Evolutionary conservation across 2,797 vertebrate species (phyloP).

Genomic region (Sorex maritimensis): DNA sequence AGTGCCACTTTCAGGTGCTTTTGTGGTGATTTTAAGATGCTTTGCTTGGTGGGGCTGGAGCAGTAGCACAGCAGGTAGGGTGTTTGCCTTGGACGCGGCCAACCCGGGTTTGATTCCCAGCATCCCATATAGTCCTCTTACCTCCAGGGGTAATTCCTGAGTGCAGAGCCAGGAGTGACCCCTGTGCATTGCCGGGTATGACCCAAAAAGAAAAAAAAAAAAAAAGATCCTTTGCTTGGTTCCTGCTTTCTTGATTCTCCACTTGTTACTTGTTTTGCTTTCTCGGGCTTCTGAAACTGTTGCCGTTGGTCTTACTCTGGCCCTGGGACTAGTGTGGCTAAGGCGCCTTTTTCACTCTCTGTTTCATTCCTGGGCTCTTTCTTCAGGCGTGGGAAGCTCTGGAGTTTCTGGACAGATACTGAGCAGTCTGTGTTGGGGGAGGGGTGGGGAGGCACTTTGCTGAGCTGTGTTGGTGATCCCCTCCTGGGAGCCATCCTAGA

Average conservation of each 20-base stretch:
- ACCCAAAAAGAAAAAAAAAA: not conserved
- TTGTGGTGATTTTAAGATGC: not conserved
- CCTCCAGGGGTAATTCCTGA: too few relatives aligned
- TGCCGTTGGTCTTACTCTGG: conserved; percentile 25
- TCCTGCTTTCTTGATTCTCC: not conserved
- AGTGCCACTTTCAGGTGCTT: conserved; percentile 75
- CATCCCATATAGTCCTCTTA: too few relatives aligned
- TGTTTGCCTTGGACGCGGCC: too few relatives aligned
- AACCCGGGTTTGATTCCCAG: too few relatives aligned
- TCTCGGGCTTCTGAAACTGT: conserved; percentile 56
- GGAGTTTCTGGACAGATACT: not conserved
- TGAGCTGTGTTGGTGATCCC: not conserved
- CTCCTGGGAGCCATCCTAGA: not conserved
- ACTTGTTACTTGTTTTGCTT: not conserved
- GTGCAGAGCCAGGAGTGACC: too few relatives aligned
- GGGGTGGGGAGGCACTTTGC: not conserved
- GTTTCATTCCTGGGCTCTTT: not conserved
- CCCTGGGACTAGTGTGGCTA: not conserved
- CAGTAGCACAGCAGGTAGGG: too few relatives aligned
- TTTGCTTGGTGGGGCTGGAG: conserved; percentile 23
- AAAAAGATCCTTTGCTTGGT: conserved; percentile 30
- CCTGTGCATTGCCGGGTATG: too few relatives aligned
- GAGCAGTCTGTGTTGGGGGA: not conserved
- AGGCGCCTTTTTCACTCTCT: not conserved
- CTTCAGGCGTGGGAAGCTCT: not conserved